A percentile compares a stretch with the other conserved stretches of the same genome.
Conservation (phyloP, 2,797 vertebrate genomes). For the Pseudochaenichthys georgianus region DNA sequence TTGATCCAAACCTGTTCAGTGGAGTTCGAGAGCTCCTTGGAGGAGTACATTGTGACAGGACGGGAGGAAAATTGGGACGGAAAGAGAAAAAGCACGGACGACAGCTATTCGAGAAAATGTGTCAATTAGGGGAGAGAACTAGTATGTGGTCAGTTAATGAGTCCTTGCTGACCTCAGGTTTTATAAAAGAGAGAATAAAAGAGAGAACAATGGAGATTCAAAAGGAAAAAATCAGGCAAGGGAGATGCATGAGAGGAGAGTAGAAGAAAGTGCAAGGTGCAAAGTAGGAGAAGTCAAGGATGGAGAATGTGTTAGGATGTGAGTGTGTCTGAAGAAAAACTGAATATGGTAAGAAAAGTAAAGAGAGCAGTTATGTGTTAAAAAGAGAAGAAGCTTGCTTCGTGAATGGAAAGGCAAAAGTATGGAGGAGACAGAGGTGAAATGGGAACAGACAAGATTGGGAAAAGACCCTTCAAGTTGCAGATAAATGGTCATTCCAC, state of each 20-base stretch:
- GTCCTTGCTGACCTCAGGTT: slow-evolving; percentile 21
- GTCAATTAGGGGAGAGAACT: slow-evolving; percentile 17
- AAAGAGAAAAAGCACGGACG: neutral
- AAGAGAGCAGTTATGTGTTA: neutral
- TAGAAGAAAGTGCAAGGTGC: neutral
- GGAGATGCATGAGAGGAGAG: neutral
- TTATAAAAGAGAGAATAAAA: neutral
- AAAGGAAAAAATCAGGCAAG: neutral
- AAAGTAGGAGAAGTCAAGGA: neutral
- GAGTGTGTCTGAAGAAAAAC: neutral
- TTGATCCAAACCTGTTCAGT: slow-evolving; percentile 74
- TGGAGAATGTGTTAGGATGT: neutral
- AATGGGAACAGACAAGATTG: neutral
- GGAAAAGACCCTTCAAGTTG: neutral
- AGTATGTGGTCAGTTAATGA: slow-evolving; percentile 1
- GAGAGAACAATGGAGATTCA: neutral
- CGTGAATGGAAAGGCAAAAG: neutral
- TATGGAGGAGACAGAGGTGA: neutral
- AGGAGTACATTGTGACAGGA: slow-evolving; percentile 61
- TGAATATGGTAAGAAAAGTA: neutral
- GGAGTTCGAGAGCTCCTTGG: slow-evolving; percentile 78
- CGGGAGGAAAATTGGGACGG: neutral
- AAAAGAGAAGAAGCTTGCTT: neutral
- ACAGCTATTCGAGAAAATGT: slow-evolving; percentile 5
- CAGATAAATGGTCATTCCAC: neutral